Conservation (phyloP, 1,140 invertebrate genomes). For the Pseudomyrmex flavicornis region DNA sequence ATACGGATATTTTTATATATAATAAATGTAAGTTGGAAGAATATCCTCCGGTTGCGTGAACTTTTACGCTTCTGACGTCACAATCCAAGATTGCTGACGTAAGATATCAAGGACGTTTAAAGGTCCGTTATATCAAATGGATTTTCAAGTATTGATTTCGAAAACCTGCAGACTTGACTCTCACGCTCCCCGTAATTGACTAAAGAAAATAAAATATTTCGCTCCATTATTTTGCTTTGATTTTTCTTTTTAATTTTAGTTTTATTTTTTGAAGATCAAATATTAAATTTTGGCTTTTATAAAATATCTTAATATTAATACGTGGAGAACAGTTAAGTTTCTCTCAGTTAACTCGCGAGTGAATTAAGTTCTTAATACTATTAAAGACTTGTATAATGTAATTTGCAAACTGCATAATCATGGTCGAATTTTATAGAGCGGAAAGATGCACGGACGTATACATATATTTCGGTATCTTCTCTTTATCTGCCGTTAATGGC, state of each 20-base stretch:
- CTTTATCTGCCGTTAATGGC: slow-evolving; percentile 8
- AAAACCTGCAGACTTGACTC: not conserved
- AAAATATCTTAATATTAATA: not conserved
- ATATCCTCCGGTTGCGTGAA: slow-evolving; percentile 10
- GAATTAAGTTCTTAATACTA: slow-evolving; percentile 19
- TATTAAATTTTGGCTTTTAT: not conserved
- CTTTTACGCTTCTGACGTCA: slow-evolving; percentile 32
- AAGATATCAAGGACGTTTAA: slow-evolving; percentile 24
- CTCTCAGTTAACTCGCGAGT: not conserved
- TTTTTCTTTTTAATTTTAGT: too few species aligned
- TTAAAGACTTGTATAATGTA: slow-evolving; percentile 18
- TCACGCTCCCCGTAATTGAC: too few species aligned
- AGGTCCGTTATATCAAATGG: not conserved
- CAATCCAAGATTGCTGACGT: slow-evolving; percentile 22
- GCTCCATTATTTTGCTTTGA: too few species aligned
- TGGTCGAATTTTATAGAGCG: slow-evolving; percentile 34
- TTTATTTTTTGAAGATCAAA: not conserved
- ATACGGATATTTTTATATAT: not conserved
- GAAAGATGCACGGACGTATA: not conserved
- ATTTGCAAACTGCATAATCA: slow-evolving; percentile 41
- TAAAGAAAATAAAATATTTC: too few species aligned
- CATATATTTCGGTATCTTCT: slow-evolving; percentile 14
- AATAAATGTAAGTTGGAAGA: not conserved
- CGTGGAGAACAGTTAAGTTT: not conserved
- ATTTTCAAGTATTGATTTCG: slow-evolving; percentile 20